These are phyloP conservation scores for Syngnathus scovelli DNA, from an alignment of 2,113 vertebrate species.

Conservation along the genomic window DNA sequence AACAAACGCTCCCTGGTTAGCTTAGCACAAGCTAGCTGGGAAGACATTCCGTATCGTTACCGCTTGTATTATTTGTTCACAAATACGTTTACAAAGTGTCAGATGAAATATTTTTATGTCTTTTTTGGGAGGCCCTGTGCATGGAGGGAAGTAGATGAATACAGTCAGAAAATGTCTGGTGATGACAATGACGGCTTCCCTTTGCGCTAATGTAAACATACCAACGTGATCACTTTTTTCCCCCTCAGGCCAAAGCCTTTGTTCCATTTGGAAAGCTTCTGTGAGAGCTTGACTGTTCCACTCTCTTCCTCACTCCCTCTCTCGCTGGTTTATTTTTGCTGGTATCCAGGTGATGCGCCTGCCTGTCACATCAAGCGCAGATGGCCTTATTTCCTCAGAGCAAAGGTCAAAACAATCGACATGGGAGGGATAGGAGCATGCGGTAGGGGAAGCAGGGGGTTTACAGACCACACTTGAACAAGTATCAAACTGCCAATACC, in stretches of 20 bases:
- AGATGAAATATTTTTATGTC: background rate
- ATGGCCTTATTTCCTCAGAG: conserved; percentile 60
- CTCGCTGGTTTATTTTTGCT: conserved; percentile 63
- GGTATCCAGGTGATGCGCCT: conserved; percentile 69
- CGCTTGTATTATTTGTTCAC: background rate
- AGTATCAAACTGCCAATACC: conserved; percentile 8
- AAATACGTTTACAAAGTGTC: background rate
- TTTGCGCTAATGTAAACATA: conserved; percentile 76
- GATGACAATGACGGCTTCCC: conserved; percentile 78
- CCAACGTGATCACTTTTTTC: conserved; percentile 74
- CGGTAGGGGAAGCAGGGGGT: conserved; percentile 7
- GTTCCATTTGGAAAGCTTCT: conserved; percentile 71
- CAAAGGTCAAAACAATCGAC: conserved; percentile 63
- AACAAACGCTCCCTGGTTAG: no score
- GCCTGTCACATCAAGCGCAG: conserved; percentile 64
- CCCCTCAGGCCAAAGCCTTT: conserved; percentile 64
- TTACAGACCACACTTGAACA: conserved; percentile 23
- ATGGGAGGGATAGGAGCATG: conserved; percentile 30
- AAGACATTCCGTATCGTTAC: background rate
- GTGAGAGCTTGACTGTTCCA: conserved; percentile 69
- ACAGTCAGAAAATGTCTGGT: conserved; percentile 62
- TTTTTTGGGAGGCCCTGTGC: conserved; percentile 1
- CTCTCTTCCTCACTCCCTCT: conserved; percentile 53
- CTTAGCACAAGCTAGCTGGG: background rate
- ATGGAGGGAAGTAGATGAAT: conserved; percentile 59